Evolutionary conservation across 1,140 invertebrate species (phyloP).

Genomic region (Hydropsyche tenuis): DNA sequence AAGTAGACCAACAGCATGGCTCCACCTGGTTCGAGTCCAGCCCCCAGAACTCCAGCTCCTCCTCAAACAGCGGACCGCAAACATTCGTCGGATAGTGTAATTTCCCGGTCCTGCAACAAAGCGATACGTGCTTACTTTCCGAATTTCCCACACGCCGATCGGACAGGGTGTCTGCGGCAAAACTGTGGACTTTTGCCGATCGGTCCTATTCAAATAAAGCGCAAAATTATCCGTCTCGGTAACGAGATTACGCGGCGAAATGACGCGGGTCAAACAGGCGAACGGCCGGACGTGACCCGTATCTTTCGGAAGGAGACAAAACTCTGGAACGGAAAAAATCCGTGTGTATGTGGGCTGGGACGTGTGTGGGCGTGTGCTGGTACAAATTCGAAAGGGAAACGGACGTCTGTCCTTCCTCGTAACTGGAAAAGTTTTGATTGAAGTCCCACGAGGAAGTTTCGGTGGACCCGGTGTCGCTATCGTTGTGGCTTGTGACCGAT

Average conservation of each 20-base stretch:
- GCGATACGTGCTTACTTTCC: background rate
- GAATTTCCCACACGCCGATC: background rate
- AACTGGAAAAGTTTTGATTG: conserved; percentile 8
- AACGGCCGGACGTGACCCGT: too few species aligned
- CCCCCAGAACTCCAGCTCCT: conserved; percentile 83
- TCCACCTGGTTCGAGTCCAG: conserved; percentile 83
- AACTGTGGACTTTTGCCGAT: background rate
- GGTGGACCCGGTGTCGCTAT: too few species aligned
- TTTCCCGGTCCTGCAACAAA: conserved; percentile 69
- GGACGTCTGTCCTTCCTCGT: too few species aligned
- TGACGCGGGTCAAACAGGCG: too few species aligned
- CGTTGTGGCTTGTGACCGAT: too few species aligned
- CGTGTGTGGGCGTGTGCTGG: too few species aligned
- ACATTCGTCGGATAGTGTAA: conserved; percentile 87
- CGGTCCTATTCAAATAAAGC: conserved; percentile 15
- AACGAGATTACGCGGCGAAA: background rate
- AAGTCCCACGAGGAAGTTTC: background rate
- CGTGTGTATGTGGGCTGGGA: too few species aligned
- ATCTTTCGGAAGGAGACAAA: too few species aligned
- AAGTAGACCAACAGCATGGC: conserved; percentile 94
- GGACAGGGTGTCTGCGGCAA: background rate
- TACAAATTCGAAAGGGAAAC: too few species aligned
- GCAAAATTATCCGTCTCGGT: background rate
- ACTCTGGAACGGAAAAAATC: too few species aligned
- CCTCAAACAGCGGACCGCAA: conserved; percentile 85